Conservation (phyloP, 2,113 vertebrate species). For the Chlamydotis undulata region DNA sequence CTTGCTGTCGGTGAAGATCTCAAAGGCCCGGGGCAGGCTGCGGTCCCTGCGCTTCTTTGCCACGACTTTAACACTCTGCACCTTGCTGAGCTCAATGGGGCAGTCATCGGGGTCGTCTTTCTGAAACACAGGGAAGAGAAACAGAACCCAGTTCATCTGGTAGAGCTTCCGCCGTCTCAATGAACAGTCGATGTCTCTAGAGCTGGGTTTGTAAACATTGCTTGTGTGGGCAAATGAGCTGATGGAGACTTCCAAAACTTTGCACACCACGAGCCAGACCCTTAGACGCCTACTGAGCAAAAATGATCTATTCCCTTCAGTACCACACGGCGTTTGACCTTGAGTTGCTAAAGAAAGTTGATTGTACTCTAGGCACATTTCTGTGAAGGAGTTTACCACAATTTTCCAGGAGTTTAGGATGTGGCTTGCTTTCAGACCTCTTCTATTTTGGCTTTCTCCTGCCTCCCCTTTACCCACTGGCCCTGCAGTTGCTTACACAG, state of each 20-base stretch:
- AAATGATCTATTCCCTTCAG: background rate
- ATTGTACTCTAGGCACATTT: background rate
- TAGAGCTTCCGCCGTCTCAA: background rate
- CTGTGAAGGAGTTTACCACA: background rate
- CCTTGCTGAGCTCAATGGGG: slow-evolving; percentile 94
- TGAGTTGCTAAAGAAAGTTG: background rate
- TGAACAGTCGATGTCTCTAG: background rate
- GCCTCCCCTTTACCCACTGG: background rate
- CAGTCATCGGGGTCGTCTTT: slow-evolving; percentile 90
- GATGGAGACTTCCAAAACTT: background rate
- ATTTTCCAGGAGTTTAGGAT: background rate
- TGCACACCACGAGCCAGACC: background rate
- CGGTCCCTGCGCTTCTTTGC: slow-evolving; percentile 87
- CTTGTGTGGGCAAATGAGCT: accelerated
- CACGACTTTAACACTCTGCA: slow-evolving; percentile 93
- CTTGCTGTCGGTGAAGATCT: slow-evolving; percentile 93
- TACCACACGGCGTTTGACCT: background rate
- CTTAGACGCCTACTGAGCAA: background rate
- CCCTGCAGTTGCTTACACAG: background rate
- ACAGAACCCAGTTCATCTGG: background rate
- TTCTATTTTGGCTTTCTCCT: background rate
- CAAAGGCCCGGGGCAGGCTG: slow-evolving; percentile 90
- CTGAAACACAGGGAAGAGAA: slow-evolving; percentile 71
- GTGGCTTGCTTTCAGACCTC: background rate
- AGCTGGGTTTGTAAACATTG: background rate